Evolutionary conservation across 2,797 vertebrate species (phyloP), one percentile per base, ranked within the genome.

Genomic region (Diplodus sargus): DNA sequence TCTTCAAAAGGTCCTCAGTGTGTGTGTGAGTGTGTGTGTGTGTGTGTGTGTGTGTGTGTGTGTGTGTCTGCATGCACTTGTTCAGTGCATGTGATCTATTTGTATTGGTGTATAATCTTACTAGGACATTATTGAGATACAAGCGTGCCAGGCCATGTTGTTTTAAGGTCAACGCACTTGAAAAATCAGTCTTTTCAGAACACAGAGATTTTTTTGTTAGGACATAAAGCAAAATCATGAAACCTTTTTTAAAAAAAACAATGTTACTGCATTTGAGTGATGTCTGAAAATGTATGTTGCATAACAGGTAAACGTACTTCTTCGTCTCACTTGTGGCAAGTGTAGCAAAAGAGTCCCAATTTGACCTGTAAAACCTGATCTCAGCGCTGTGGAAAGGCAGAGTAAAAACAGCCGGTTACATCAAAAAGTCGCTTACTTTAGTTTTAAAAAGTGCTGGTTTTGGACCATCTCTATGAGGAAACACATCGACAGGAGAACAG

Each of bases 21-120:
- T 48, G 73, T 60, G 70, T 70, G 30, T n/a, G n/a, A n/a, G n/a
- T n/a, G n/a, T n/a, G n/a, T n/a, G n/a, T n/a, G n/a, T n/a, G n/a
- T n/a, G n/a, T n/a, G n/a, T 30, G 30, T 5, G 30, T 34, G 30
- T 34, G 30, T 34, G 30, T 7, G 30, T 34, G 30, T 34, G 43
- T 63, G 7, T 61, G 66, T 30, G 69, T 2, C 14, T 6, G 8
- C 20, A 18, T 20, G 34, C 34, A 10, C n/a, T n/a, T 18, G 45
- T n/a, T 34, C 34, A 34, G 62, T 74, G 67, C 58, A n/a, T 61
- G 49, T 49, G 25, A 58, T 78, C 28, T 66, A 43, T 76, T 69
- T 71, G 49, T 23, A 58, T 58, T 62, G 47, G 3, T 17, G 11
- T 79, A 70, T 82, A 47, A 80, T 43, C 43, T 85, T 86, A 65